Evolutionary conservation across 2,113 vertebrate species (phyloP), one percentile per base, ranked within the genome.

Genomic region (Grallaria varia): DNA sequence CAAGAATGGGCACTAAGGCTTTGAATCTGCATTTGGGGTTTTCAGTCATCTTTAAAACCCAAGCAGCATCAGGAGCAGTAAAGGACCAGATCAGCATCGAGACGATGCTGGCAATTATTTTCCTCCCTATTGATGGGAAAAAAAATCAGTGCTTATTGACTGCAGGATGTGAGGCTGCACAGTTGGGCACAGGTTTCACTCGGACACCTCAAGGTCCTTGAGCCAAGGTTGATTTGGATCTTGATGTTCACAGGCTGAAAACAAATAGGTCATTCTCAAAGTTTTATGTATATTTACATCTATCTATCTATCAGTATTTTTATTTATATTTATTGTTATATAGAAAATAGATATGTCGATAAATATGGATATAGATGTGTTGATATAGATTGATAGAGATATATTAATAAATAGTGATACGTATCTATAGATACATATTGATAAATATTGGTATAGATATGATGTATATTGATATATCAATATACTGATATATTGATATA

Each of bases 121-220:
- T 68, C 4, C 23, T 87, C 17, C 45, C 27, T 1, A 2, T 28
- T 55, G 40, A 12, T 81, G 74, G 85, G 21, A 22, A 47, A 58
- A 39, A 49, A 56, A 56, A 2, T 28, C 21, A 4, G 22, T 9
- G 30, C 4, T 47, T 6, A 2, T 6, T 64, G 23, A 27, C 69
- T 10, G 40, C 39, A 8, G 53, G 14, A 2, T 3, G 9, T 1
- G 2, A 6, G 1, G 33, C 84, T 8, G 58, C 5, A 0, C 19
- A 1, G 40, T 24, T 55, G 60, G 68, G 67, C 12, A 0, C 8
- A 16, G n/a, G 40, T 50, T 6, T 68, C 18, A 3, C 73, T 42
- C 37, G 47, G 59, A 55, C 77, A 69, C 87, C 50, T 64, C 5
- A 28, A 74, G n/a, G 8, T 52, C 81, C 71, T 59, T 6, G 14